Base-by-base conservation (phyloP, 1,140 invertebrate species). In the Kradibia gibbosae region DNA sequence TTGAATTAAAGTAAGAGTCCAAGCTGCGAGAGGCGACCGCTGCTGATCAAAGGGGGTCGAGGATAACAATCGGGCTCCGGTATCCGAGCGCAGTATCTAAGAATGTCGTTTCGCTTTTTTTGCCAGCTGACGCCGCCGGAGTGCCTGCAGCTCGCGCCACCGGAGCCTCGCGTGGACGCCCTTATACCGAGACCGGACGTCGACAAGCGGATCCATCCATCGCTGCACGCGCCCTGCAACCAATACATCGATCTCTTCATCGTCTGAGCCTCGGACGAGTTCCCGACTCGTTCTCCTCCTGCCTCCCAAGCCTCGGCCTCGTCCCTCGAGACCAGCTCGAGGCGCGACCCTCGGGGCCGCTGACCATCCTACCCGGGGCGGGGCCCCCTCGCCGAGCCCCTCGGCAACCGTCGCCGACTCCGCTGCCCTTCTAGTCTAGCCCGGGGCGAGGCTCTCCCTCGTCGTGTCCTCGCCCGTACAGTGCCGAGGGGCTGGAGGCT, bases 151-250 rank as follows among this genome's bases (percentile, higher is more conserved):
- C 83, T 94, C 36, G 92, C 92, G 67, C 90, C 91, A 86, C 89
- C 85, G 72, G 90, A 83, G 89, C 91, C 92, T 4, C 92, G 91
- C 36, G 91, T 93, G 28, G 94, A 94, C 65, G 92, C 93, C 7
- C 85, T 93, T 15, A 91, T 94, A 76, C 88, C 90, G 4, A 90
- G 91, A 36, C 86, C 93, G 79, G 88, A 89, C 17, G 89, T 94
- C 83, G 94, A 93, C 11, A 94, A 94, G 84, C 90, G 93, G 78
- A 90, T 93, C 92, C 57, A 89, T 89, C 82, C 91, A 91, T 84
- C 91, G 90, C 89, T 93, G 4, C 92, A 93, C 83, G 91, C 92
- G 42, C 91, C 93, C 20, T 93, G 93, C 81, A 93, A 92, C 84
- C 90, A 93, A 39, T 92, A 92, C 83, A 91, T 94, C 22, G 93